Base-by-base conservation (phyloP, 1,140 invertebrate genomes). In the Drosophila lacertosa region DNA sequence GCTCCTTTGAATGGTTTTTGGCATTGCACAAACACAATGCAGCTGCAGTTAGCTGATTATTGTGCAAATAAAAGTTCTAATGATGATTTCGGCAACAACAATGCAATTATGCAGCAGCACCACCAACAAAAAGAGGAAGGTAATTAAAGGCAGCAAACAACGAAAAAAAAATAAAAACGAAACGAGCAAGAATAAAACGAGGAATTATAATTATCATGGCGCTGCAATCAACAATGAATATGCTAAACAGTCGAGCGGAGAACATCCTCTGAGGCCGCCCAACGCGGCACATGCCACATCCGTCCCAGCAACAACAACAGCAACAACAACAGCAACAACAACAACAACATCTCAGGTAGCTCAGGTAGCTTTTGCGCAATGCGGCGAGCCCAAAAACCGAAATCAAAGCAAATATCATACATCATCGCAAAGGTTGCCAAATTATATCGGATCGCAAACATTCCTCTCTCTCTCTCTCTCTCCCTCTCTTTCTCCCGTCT, bases 61-160 rank as follows among this genome's bases (percentile, higher is more conserved):
- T 84, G 80, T 84, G 80, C 80, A 84, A 84, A 84, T 84, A 73
- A 84, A 83, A 84, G 83, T 84, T 84, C 75, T 84, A 76, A 84
- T 69, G 76, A 73, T 60, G 79, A 82, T 82, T 84, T 84, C 76
- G 75, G 74, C 74, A 82, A 79, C 70, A 78, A 71, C 75, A 75
- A 84, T 64, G 66, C 71, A 68, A 78, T 83, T 74, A 83, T 82
- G 70, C 80, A 60, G 55, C 33, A 54, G 22, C 48, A 63, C 32
- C 33, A 44, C 11, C 53, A 16, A 47, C 39, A 65, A 26, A 39
- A 54, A 70, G 70, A 55, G 66, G 60, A 79, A 59, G 80, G 66
- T 73, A 83, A 84, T 84, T 84, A 83, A 83, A 83, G 57, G 67
- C 77, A 76, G 55, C 10, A 18, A 40, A 70, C 42, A 73, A 15